A percentile compares a stretch with the other conserved stretches of the same genome.
Evolutionary conservation across 2,888 invertebrate genomes (phyloP).

Genomic region (Tortrix viridana): DNA sequence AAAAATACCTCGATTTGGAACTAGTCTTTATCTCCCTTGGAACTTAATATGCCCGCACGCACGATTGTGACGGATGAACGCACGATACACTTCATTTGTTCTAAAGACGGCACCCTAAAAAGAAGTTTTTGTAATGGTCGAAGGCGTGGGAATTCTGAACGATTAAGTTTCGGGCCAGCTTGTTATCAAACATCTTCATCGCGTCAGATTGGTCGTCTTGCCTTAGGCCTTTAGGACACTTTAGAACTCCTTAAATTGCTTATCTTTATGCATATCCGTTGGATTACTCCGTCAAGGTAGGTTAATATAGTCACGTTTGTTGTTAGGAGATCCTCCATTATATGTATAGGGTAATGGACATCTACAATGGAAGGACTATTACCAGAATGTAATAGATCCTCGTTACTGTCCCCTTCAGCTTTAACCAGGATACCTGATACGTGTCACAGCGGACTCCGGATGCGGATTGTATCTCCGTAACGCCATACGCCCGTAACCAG

Average conservation of each 20-base stretch:
- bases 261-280: conserved; percentile 12
- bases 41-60: conserved; percentile 12
- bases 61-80: conserved; percentile 19
- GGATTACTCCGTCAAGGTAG: not conserved
- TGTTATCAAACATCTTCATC: conserved; percentile 68
- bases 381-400: conserved; percentile 25
- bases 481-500: conserved; percentile 63
- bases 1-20: conserved; percentile 16
- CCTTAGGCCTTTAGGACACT: conserved; percentile 20
- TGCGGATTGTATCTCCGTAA: conserved; percentile 63
- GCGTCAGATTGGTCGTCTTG: conserved; percentile 42
- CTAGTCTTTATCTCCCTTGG: conserved; percentile 4
- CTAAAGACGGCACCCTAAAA: conserved; percentile 46
- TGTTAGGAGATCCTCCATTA: too few relatives aligned
- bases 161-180: conserved; percentile 54
- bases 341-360: too few relatives aligned
- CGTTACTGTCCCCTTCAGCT: conserved; percentile 21
- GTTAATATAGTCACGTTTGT: not conserved
- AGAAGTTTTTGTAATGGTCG: conserved; percentile 48
- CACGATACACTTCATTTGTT: conserved; percentile 31
- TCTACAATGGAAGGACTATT: too few relatives aligned
- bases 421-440: conserved; percentile 48
- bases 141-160: conserved; percentile 65
- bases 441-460: conserved; percentile 67
- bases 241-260: conserved; percentile 5